phyloP scores from a whole-genome alignment of 2,113 vertebrate species.

The Prietella phreatophila region DNA sequence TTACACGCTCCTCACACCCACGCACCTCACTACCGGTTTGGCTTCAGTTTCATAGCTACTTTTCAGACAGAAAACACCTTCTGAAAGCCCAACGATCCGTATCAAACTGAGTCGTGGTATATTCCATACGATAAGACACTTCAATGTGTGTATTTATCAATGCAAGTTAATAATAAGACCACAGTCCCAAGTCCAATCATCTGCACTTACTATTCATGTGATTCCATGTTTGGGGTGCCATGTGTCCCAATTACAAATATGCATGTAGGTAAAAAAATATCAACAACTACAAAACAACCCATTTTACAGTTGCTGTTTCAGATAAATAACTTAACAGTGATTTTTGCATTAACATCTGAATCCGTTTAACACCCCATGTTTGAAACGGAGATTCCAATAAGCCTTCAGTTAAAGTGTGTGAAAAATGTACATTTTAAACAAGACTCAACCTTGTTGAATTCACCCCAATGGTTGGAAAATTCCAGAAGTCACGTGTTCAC shows the following conservation, averaged over 20 bases:
- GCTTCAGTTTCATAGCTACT: background rate
- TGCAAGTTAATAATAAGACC: background rate
- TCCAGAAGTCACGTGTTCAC: background rate
- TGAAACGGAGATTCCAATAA: background rate
- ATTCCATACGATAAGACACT: background rate
- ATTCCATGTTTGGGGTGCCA: background rate
- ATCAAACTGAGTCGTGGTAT: background rate
- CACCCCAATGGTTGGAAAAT: background rate
- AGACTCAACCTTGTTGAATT: background rate
- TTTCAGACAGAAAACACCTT: background rate
- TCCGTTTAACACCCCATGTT: background rate
- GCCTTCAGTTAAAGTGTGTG: background rate
- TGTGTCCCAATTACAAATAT: background rate
- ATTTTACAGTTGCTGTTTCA: background rate
- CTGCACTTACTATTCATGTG: background rate
- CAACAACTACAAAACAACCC: background rate
- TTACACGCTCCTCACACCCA: constrained; percentile 28
- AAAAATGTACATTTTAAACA: background rate
- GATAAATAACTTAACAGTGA: background rate
- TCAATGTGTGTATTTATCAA: background rate
- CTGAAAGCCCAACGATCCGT: background rate
- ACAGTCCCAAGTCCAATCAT: background rate
- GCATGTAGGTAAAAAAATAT: background rate
- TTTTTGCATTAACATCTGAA: too few relatives aligned
- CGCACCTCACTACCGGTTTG: constrained; percentile 21